phyloP scores from a whole-genome alignment of 2,113 vertebrate species.

The Perca schrenkii region DNA sequence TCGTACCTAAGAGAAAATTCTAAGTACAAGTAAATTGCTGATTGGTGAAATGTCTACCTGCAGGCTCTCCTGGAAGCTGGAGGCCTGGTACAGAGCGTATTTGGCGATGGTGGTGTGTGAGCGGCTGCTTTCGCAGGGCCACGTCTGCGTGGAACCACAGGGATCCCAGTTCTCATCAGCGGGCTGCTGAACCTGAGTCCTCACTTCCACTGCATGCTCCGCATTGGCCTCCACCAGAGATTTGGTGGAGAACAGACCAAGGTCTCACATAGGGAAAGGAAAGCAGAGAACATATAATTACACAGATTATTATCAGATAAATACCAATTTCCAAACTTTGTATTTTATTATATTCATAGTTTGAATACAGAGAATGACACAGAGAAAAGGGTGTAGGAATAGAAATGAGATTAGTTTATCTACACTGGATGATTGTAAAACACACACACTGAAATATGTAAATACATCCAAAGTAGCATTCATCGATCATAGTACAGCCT shows the following conservation, averaged over 20 bases:
- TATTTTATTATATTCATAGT: background rate
- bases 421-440: background rate
- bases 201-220: slow-evolving; percentile 91
- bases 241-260: slow-evolving; percentile 94
- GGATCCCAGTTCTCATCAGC: slow-evolving; percentile 94
- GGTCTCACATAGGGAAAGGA: slow-evolving; percentile 77
- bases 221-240: slow-evolving; percentile 92
- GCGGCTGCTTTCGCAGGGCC: slow-evolving; percentile 94
- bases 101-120: slow-evolving; percentile 95
- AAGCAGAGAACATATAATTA: background rate
- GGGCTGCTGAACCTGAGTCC: slow-evolving; percentile 94
- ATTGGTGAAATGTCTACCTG: slow-evolving; percentile 81
- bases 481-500: background rate
- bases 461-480: slow-evolving; percentile 32
- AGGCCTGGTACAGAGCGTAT: slow-evolving; percentile 94
- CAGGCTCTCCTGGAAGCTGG: slow-evolving; percentile 93
- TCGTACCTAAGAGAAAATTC: background rate
- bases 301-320: background rate
- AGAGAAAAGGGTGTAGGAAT: background rate
- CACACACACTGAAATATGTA: slow-evolving; percentile 16
- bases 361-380: too few species aligned
- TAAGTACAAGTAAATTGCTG: background rate
- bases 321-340: background rate
- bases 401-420: background rate
- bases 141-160: slow-evolving; percentile 86